Evolutionary conservation across 2,888 invertebrate species (phyloP).

Genomic region (Liodrosophila aerea): DNA sequence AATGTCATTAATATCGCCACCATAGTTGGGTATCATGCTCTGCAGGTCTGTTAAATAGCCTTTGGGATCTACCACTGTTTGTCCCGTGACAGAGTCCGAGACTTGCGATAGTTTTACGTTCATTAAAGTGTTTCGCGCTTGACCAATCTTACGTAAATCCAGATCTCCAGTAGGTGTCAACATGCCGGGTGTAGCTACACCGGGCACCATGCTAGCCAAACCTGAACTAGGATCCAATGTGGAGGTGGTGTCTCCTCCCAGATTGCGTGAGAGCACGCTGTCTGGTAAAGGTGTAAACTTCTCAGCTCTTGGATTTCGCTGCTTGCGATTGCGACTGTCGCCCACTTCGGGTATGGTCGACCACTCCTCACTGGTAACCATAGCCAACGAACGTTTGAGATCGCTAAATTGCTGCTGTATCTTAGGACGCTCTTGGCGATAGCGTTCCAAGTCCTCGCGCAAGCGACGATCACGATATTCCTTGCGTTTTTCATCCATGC

Average conservation of each 20-base stretch:
- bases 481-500: conserved; percentile 99
- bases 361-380: conserved; percentile 97
- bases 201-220: conserved; percentile 93
- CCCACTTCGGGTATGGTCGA: conserved; percentile 98
- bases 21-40: conserved; percentile 99
- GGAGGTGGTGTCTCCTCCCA: conserved; percentile 90
- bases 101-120: conserved; percentile 98
- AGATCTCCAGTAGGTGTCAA: conserved; percentile 94
- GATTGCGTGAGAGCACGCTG: conserved; percentile 93
- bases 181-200: conserved; percentile 93
- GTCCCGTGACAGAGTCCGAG: conserved; percentile 99
- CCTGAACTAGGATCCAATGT: conserved; percentile 94
- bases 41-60: conserved; percentile 99
- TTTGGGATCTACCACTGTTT: conserved; percentile 99
- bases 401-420: conserved; percentile 99
- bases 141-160: conserved; percentile 98
- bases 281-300: conserved; percentile 99
- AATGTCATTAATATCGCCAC: conserved; percentile 98
- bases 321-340: conserved; percentile 98
- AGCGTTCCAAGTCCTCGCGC: conserved; percentile 96
- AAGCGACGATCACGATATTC: conserved; percentile 95
- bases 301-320: conserved; percentile 96
- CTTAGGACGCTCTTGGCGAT: conserved; percentile 98
- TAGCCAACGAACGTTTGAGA: conserved; percentile 92
- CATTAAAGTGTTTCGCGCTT: conserved; percentile 99